These are phyloP conservation scores for Podiceps cristatus DNA, from an alignment of 2,113 vertebrate species.

Conservation along the genomic window DNA sequence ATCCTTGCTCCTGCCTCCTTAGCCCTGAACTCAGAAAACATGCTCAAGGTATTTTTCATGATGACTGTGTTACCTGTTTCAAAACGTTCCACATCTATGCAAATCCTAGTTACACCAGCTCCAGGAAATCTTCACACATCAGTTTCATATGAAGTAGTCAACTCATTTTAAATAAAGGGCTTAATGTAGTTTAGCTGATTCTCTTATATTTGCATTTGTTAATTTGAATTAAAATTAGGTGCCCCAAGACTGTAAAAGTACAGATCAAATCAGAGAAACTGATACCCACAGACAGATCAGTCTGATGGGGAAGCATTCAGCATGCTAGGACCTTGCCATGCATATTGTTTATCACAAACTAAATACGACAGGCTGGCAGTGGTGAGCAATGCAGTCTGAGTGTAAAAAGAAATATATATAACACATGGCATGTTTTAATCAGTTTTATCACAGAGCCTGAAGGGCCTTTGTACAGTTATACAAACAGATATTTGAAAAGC, in stretches of 20 bases:
- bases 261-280: neutral
- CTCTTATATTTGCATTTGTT: neutral
- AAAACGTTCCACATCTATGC: neutral
- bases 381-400: neutral
- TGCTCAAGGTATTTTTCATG: neutral
- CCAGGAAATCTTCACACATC: neutral
- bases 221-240: neutral
- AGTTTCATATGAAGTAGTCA: neutral
- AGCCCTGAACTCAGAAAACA: neutral
- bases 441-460: neutral
- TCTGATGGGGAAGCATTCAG: neutral
- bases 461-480: neutral
- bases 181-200: neutral
- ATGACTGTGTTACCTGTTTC: neutral
- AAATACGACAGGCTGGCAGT: neutral
- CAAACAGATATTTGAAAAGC: neutral
- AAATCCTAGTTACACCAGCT: neutral
- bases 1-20: neutral
- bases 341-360: neutral
- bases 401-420: neutral
- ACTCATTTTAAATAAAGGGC: neutral
- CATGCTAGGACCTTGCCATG: neutral
- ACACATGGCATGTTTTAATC: neutral
- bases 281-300: neutral
- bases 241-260: neutral